Evolutionary conservation across 2,888 invertebrate genomes (phyloP), one percentile per base, ranked within the genome.

Genomic region (Pollenia griseotomentosa): DNA sequence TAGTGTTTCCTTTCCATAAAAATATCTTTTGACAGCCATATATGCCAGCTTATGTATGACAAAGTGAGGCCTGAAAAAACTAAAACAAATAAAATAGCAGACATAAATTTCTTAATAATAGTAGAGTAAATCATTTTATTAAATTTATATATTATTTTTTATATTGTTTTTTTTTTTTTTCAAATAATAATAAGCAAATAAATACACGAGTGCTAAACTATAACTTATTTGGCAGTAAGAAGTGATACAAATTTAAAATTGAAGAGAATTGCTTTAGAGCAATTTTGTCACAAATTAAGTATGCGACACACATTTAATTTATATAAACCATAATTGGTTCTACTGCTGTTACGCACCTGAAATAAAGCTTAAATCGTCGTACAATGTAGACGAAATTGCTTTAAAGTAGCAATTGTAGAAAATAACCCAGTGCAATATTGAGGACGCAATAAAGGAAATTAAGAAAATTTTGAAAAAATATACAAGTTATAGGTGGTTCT

Each of bases 301-400:
- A 92, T 92, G 90, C 92, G 88, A 81, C 66, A 88, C 92, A 90
- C 92, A 92, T 91, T 90, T 90, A 91, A 90, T 91, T 92, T 91
- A 92, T 92, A 92, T 92, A 92, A 92, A 91, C 92, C 92, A 92
- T 92, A 92, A 92, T 92, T 92, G 92, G 92, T 92, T 92, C 92
- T 92, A 92, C 92, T 90, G 91, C 91, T 91, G 92, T 92, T 92
- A 92, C 91, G 91, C 92, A 92, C 92, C 87, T 84, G 87, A 87
- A 84, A 63, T 33, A 74, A n/a, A 77, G 73, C 73, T 63, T 40
- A 83, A 79, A 70, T 19, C 66, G 23, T 23, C n/a, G 19, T 59
- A 71, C 51, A 46, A 42, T 65, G 19, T 70, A 70, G 70, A 75
- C 71, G n/a, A 57, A 80, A 75, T 51, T 68, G 78, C 42, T 51